A percentile compares a stretch with the other conserved stretches of the same genome.
phyloP scores from a whole-genome alignment of 2,113 vertebrate species.

The Sialia sialis region DNA sequence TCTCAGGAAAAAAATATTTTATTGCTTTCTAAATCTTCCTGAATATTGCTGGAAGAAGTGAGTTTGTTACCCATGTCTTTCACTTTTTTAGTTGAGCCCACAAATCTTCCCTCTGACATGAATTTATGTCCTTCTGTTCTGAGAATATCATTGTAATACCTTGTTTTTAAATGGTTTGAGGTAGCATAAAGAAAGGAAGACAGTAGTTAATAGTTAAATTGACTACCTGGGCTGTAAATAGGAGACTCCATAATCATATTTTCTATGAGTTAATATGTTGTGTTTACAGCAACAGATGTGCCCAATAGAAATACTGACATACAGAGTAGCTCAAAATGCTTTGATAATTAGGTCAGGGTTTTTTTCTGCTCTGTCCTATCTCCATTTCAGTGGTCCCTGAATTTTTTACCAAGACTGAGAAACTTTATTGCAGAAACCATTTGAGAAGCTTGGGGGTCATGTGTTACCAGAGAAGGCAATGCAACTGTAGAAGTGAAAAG shows the following conservation, averaged over 20 bases:
- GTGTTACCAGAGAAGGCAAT: not conserved
- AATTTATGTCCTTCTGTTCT: not conserved
- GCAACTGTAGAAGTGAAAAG: rapidly evolving
- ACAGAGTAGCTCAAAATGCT: not conserved
- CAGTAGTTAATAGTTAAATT: not conserved
- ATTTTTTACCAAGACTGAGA: not conserved
- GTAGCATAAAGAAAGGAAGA: not conserved
- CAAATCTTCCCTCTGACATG: not conserved
- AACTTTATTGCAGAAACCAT: not conserved
- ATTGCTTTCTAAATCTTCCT: not conserved
- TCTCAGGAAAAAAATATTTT: not conserved
- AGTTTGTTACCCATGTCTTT: not conserved
- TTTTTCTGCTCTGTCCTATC: not conserved
- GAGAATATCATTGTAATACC: not conserved
- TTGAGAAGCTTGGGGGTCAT: not conserved
- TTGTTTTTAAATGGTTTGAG: not conserved
- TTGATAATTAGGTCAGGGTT: not conserved
- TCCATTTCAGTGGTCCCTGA: not conserved
- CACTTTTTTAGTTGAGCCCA: not conserved
- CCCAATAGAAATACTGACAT: not conserved
- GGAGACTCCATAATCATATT: not conserved
- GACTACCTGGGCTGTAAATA: not conserved
- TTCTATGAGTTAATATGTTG: not conserved
- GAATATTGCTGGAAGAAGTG: not conserved
- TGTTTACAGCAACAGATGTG: not conserved